Evolutionary conservation across 1,140 invertebrate genomes (phyloP).

Genomic region (Drosophila ohnishii): DNA sequence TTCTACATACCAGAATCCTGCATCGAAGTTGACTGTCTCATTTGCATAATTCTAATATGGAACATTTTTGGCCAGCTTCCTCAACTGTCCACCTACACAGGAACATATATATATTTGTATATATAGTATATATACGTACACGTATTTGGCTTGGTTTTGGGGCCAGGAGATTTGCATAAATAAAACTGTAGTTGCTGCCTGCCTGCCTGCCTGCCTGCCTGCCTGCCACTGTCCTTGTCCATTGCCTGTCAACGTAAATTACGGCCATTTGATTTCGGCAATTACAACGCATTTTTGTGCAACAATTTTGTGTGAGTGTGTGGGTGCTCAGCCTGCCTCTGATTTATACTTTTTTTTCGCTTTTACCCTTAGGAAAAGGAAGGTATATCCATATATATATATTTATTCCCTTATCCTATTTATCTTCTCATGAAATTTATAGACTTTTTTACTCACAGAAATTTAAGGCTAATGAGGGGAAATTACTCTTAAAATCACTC

Average conservation of each 20-base stretch:
- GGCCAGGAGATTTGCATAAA: constrained; percentile 73
- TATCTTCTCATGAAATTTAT: background rate
- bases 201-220: constrained; percentile 49
- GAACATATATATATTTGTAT: background rate
- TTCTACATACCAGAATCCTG: constrained; percentile 16
- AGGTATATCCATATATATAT: too few relatives aligned
- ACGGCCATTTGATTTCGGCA: constrained; percentile 77
- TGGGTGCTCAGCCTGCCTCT: constrained; percentile 16
- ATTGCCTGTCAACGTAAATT: constrained; percentile 73
- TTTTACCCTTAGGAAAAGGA: background rate
- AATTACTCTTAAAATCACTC: background rate
- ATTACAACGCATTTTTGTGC: constrained; percentile 80
- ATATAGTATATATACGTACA: constrained; percentile 5
- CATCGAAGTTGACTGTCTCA: constrained; percentile 46
- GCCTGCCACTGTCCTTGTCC: constrained; percentile 39
- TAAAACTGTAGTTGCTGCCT: constrained; percentile 66
- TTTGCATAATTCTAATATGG: constrained; percentile 81
- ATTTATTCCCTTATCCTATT: background rate
- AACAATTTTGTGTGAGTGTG: constrained; percentile 56
- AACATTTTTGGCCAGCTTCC: constrained; percentile 66
- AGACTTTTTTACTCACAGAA: background rate
- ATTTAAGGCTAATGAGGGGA: background rate
- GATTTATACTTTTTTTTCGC: constrained; percentile 40
- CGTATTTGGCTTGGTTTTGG: constrained; percentile 4
- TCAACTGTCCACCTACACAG: constrained; percentile 50